These are phyloP conservation scores for Drosophila ficusphila DNA, from an alignment of 1,140 invertebrate species.

Conservation along the genomic window DNA sequence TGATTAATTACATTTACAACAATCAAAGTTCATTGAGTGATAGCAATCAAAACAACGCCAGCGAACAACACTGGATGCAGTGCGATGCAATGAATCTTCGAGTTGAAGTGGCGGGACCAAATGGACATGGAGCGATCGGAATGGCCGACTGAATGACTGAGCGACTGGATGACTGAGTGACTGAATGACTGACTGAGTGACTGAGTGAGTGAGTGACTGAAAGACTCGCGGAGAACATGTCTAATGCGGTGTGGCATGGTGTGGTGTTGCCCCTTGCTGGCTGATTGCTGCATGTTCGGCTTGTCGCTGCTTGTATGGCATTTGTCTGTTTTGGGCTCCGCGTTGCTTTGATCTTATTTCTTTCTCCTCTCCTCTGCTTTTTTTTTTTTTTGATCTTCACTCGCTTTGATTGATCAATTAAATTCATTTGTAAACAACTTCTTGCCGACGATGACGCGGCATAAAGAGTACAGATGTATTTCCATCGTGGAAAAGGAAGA, in stretches of 20 bases:
- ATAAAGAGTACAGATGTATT: constrained; percentile 27
- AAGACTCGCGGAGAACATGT: constrained; percentile 68
- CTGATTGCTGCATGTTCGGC: constrained; percentile 66
- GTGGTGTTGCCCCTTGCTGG: constrained; percentile 25
- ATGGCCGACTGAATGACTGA: constrained; percentile 28
- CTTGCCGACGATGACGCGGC: constrained; percentile 48
- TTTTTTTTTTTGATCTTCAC: constrained; percentile 75
- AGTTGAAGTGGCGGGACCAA: constrained; percentile 35
- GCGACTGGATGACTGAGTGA: constrained; percentile 30
- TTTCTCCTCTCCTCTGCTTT: constrained; percentile 14
- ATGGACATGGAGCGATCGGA: constrained; percentile 36
- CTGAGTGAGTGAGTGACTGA: constrained; percentile 41
- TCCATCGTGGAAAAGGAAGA: constrained; percentile 8
- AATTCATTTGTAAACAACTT: constrained; percentile 82
- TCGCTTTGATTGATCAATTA: constrained; percentile 82
- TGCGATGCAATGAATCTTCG: constrained; percentile 67
- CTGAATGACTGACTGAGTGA: constrained; percentile 28
- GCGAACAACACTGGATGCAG: constrained; percentile 29
- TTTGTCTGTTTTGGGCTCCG: constrained; percentile 76
- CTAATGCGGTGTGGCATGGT: constrained; percentile 56
- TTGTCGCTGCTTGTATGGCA: constrained; percentile 71
- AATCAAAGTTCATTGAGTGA: constrained; percentile 80
- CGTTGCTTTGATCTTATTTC: constrained; percentile 73
- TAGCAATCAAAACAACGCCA: constrained; percentile 72
- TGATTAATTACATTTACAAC: constrained; percentile 83